Percentiles rank a stretch among this genome's conserved stretches.
Conservation (phyloP, 2,888 invertebrate genomes). For the Drosophila anceps region DNA sequence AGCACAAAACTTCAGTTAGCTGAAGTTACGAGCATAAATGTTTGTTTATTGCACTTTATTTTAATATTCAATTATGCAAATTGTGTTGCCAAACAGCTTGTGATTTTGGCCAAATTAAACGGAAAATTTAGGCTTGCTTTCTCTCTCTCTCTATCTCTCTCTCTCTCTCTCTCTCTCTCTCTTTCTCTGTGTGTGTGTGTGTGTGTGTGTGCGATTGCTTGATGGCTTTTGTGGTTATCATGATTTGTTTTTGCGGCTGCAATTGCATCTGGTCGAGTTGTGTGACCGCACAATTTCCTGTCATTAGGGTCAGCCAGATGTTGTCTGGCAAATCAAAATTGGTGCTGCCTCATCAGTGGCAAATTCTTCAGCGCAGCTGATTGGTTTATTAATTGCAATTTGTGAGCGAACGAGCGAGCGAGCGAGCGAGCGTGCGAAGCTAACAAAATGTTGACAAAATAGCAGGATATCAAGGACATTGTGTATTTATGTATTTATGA, state of each 20-base stretch:
- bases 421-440: neutral
- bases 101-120: conserved; percentile 61
- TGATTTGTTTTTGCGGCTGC: conserved; percentile 78
- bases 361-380: conserved; percentile 41
- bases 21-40: neutral
- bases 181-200: neutral
- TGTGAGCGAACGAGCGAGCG: conserved; percentile 8
- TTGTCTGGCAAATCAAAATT: conserved; percentile 59
- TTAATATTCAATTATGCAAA: conserved; percentile 72
- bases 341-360: conserved; percentile 38
- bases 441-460: conserved; percentile 23
- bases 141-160: conserved; percentile 4
- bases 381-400: conserved; percentile 66
- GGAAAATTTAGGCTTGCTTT: conserved; percentile 42
- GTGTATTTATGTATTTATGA: conserved; percentile 63
- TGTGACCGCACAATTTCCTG: conserved; percentile 77
- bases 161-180: conserved; percentile 1
- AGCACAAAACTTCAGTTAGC: neutral
- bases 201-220: conserved; percentile 35
- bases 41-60: conserved; percentile 17
- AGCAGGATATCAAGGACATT: conserved; percentile 39
- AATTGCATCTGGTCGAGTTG: conserved; percentile 26
- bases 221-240: conserved; percentile 69
- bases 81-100: conserved; percentile 33
- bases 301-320: conserved; percentile 77